phyloP scores from a whole-genome alignment of 2,113 vertebrate genomes.

The Monopterus albus region DNA sequence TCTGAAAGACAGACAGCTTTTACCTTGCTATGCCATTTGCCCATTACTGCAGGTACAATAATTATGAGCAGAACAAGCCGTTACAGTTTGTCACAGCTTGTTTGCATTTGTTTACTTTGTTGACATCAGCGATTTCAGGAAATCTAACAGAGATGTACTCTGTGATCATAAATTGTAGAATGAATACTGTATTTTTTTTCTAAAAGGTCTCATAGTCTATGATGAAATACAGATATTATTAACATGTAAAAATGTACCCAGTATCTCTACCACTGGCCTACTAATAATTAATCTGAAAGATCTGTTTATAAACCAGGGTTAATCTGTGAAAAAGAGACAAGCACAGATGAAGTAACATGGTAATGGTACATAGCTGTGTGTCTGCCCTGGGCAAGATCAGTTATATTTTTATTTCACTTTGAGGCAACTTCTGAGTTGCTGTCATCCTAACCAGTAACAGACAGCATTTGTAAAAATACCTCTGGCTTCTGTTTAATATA shows the following conservation, averaged over 20 bases:
- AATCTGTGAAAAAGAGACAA: neutral
- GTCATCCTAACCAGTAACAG: neutral
- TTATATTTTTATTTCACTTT: neutral
- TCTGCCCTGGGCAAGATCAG: neutral
- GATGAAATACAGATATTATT: no score
- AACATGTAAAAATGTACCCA: no score
- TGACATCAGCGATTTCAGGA: conserved; percentile 13
- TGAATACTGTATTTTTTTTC: no score
- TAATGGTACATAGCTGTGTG: neutral
- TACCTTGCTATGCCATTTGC: conserved; percentile 21
- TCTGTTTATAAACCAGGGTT: neutral
- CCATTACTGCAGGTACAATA: conserved; percentile 10
- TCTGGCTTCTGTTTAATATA: conserved; percentile 2
- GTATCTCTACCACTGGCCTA: no score
- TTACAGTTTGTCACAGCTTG: conserved; percentile 4
- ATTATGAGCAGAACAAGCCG: conserved; percentile 12
- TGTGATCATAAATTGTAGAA: neutral
- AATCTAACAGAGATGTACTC: conserved; percentile 2
- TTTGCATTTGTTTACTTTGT: neutral
- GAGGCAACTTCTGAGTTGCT: neutral
- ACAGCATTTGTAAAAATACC: neutral
- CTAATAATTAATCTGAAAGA: no score
- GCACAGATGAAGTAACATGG: neutral
- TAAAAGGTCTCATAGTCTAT: no score
- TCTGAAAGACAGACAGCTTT: conserved; percentile 41